Percentiles rank a stretch among this genome's conserved stretches.
phyloP scores from a whole-genome alignment of 2,888 invertebrate species.

The Tribolium freemani region DNA sequence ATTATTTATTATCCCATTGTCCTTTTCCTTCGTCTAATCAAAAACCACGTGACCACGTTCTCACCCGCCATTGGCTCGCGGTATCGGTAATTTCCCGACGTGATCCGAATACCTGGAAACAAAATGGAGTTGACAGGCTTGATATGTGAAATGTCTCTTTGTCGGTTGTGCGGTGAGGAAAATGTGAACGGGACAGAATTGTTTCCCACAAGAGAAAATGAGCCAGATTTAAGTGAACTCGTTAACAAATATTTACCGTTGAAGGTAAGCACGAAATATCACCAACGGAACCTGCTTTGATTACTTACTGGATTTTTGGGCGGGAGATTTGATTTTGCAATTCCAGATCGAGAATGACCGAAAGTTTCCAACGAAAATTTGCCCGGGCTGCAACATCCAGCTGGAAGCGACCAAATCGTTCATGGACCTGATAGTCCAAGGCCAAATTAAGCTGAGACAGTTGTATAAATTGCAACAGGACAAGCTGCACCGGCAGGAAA shows the following conservation, averaged over 20 bases:
- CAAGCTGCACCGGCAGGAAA: slow-evolving; percentile 63
- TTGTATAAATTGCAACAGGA: slow-evolving; percentile 69
- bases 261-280: slow-evolving; percentile 71
- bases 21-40: too few species aligned
- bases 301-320: slow-evolving; percentile 36
- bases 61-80: background rate
- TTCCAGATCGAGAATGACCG: slow-evolving; percentile 79
- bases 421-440: slow-evolving; percentile 78
- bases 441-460: slow-evolving; percentile 74
- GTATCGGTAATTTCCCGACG: slow-evolving; percentile 1
- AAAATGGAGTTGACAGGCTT: slow-evolving; percentile 62
- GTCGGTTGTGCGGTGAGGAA: slow-evolving; percentile 83
- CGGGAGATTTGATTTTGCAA: slow-evolving; percentile 44
- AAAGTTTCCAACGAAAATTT: slow-evolving; percentile 79
- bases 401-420: slow-evolving; percentile 82
- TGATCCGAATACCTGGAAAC: background rate
- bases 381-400: slow-evolving; percentile 83
- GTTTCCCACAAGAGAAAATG: slow-evolving; percentile 73
- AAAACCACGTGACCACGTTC: background rate
- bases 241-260: slow-evolving; percentile 83
- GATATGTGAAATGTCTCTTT: slow-evolving; percentile 79
- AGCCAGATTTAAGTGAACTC: slow-evolving; percentile 74
- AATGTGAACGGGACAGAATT: slow-evolving; percentile 78
- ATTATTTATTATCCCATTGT: too few species aligned
- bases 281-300: slow-evolving; percentile 9